Base-by-base conservation (phyloP, 2,797 vertebrate genomes). In the Lophius americanus region DNA sequence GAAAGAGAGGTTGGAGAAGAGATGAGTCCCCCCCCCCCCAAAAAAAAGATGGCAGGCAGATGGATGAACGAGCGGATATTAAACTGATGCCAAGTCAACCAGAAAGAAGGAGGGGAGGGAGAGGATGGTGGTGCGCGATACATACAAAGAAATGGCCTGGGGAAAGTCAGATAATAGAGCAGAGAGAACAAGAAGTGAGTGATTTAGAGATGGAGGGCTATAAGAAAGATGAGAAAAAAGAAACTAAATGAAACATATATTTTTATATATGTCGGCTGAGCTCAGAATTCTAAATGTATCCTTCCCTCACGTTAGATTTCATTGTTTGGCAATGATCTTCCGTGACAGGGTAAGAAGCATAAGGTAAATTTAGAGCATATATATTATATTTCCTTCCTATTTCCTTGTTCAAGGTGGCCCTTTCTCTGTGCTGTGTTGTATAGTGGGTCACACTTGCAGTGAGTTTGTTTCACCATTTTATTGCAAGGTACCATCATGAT, bases 11-110 rank as follows among this genome's bases (percentile, higher is more conserved):
- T 82, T 53, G 65, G 64, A 77, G 82, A 78, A 76, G 46, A 81
- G 73, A 89, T 79, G 82, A 77, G 52, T n/a, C 7, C 9, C 4
- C 58, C 41, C 49, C 43, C 6, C 10, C 3, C 4, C 4, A 6
- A 7, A 42, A 83, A 76, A 79, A 77, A 85, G 51, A 66, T 1
- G 38, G 60, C 53, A 33, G 75, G 78, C 69, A 68, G 81, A 75
- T 32, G 10, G 70, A 78, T 63, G 73, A 73, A 78, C 23, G 9
- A 75, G 79, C 76, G 79, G 86, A 89, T 86, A 90, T 85, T 78
- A 86, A 85, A 79, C 58, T 69, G 78, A 58, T 81, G 79, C 70
- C 83, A 75, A 83, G 82, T 87, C 83, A 88, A 78, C 79, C 78
- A 81, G 60, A 81, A 74, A 74, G 61, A 36, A 49, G 37, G 60